Evolutionary conservation across 2,888 invertebrate species (phyloP), one percentile per base, ranked within the genome.

Genomic region (Terebella lapidaria): DNA sequence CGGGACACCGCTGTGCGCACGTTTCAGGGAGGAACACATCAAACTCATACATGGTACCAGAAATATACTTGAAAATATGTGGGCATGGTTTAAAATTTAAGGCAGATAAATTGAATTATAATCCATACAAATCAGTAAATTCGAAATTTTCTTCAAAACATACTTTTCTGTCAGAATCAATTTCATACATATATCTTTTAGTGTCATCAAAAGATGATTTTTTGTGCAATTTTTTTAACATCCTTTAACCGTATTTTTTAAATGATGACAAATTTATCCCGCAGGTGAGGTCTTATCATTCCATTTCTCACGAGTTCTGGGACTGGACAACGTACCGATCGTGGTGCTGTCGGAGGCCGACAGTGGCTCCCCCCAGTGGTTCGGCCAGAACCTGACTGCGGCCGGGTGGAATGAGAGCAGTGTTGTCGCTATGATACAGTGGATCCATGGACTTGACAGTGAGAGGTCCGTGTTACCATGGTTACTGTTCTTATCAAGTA

Each of bases 271-370:
- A 35, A 15, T 35, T 47, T 10, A 20, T 55, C 15, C 64, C 68
- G 1, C 71, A 79, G 79, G 79, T 52, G 79, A 79, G 63, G 70
- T 77, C 2, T 61, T 79, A 57, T 75, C 77, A 1, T 79, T 76
- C 61, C 72, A 77, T 59, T 69, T 79, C 47, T 73, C 77, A 1
- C 71, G 73, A 10, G 62, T 77, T 24, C 69, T 79, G 35, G 73
- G 72, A 2, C 68, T 79, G 64, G 72, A 74, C 57, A 77, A 73
- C 55, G 71, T 78, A 35, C 79, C 79, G 1, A 67, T 70, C 5
- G 77, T 76, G 10, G 70, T 73, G 0, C 67, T 78, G 28, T 72
- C 77, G 1, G 54, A 58, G 29, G 71, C 71, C 18, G 68, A 71
- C 59, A 54, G 67, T 35, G 58, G 67, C 25, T 67, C 70, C 30